These are phyloP conservation scores for Piscicola geometra DNA, from an alignment of 2,888 invertebrate genomes.

Conservation along the genomic window DNA sequence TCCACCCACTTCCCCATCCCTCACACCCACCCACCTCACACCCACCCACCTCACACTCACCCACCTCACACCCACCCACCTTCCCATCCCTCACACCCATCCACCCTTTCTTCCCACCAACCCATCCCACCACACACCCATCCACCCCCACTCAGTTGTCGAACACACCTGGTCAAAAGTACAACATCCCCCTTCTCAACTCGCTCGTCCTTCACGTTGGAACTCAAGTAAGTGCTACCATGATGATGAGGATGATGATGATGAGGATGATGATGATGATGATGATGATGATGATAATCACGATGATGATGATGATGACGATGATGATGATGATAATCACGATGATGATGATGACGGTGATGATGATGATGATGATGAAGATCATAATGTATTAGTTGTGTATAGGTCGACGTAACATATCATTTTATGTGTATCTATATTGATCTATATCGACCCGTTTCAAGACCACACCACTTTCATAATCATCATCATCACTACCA, in stretches of 20 bases:
- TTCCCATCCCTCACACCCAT: too few species aligned
- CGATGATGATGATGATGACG: conserved; percentile 57
- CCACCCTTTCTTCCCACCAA: too few species aligned
- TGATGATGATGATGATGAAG: conserved; percentile 49
- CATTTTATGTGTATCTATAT: too few species aligned
- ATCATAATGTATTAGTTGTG: too few species aligned
- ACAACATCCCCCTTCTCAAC: conserved; percentile 93
- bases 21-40: too few species aligned
- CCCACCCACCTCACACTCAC: too few species aligned
- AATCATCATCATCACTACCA: too few species aligned
- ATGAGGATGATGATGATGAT: conserved; percentile 76
- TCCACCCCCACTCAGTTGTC: conserved; percentile 45
- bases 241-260: conserved; percentile 66
- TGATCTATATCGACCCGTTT: too few species aligned
- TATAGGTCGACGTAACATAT: too few species aligned
- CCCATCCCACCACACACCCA: too few species aligned
- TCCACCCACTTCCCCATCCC: too few species aligned
- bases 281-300: conserved; percentile 56
- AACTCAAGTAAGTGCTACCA: conserved; percentile 57
- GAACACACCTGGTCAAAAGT: conserved; percentile 74
- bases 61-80: too few species aligned
- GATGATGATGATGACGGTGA: conserved; percentile 67
- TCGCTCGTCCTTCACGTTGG: conserved; percentile 96
- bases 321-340: conserved; percentile 73
- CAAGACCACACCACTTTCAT: neutral